phyloP scores from a whole-genome alignment of 53 echinoderm and acorn worm genomes.

The Henricia sp. region DNA sequence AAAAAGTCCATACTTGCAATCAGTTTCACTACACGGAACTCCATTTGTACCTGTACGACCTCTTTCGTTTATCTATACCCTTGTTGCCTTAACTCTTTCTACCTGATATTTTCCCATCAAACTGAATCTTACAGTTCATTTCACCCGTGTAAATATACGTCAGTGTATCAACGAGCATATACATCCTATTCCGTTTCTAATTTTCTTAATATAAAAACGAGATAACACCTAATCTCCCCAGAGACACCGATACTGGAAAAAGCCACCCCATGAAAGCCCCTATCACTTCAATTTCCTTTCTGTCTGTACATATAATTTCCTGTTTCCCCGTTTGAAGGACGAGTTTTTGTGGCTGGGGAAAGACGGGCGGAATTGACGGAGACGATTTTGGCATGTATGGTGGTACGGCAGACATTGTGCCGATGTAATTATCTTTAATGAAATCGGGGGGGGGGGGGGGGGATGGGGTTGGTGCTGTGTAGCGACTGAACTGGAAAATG shows the following conservation, averaged over 20 bases:
- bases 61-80: too few species aligned
- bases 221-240: not conserved
- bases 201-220: conserved; percentile 13
- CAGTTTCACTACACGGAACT: too few species aligned
- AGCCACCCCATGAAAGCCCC: not conserved
- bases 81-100: too few species aligned
- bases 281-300: not conserved
- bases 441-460: conserved; percentile 30
- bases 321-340: conserved; percentile 16
- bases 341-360: not conserved
- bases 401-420: conserved; percentile 2
- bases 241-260: not conserved
- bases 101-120: too few species aligned
- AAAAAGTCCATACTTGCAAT: too few species aligned
- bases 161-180: too few species aligned
- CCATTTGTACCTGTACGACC: too few species aligned
- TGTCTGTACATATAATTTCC: conserved; percentile 30
- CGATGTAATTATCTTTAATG: conserved; percentile 21
- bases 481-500: too few species aligned
- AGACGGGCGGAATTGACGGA: not conserved
- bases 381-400: not conserved
- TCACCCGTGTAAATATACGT: too few species aligned
- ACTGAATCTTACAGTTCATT: too few species aligned
- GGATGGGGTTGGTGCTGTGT: too few species aligned
- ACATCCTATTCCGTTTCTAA: too few species aligned